Evolutionary conservation across 2,888 invertebrate genomes (phyloP).

Genomic region (Strigamia crassipes): DNA sequence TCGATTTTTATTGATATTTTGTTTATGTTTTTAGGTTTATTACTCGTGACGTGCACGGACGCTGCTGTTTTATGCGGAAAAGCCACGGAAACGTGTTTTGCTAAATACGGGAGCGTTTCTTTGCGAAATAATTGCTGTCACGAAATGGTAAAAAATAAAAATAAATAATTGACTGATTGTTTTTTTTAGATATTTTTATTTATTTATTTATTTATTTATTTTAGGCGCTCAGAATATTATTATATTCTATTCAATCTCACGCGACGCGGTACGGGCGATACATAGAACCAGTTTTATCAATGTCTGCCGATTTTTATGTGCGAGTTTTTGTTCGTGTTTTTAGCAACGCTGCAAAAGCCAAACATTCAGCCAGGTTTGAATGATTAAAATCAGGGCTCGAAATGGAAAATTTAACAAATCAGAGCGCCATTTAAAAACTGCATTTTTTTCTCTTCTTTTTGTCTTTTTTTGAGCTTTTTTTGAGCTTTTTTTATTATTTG

Average conservation of each 20-base stretch:
- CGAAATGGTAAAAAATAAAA: slow-evolving; percentile 75
- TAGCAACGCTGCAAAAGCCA: slow-evolving; percentile 80
- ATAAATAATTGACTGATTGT: too few relatives aligned
- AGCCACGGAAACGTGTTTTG: slow-evolving; percentile 87
- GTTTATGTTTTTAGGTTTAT: slow-evolving; percentile 69
- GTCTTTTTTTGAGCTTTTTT: too few relatives aligned
- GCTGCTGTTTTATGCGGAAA: slow-evolving; percentile 90
- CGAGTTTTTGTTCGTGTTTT: slow-evolving; percentile 86
- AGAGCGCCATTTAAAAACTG: too few relatives aligned
- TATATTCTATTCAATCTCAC: slow-evolving; percentile 86
- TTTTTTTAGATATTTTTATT: slow-evolving; percentile 9
- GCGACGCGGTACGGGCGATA: slow-evolving; percentile 92
- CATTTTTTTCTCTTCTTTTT: too few relatives aligned
- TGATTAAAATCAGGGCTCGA: too few relatives aligned
- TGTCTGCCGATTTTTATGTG: slow-evolving; percentile 96
- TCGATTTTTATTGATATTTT: not conserved
- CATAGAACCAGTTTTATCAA: slow-evolving; percentile 84
- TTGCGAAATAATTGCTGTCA: slow-evolving; percentile 85
- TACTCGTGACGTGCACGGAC: slow-evolving; percentile 96
- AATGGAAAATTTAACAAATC: too few relatives aligned
- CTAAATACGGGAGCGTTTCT: slow-evolving; percentile 91
- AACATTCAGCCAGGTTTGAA: slow-evolving; percentile 76
- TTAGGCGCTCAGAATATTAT: slow-evolving; percentile 86
- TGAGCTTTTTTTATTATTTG: too few relatives aligned
- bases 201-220: slow-evolving; percentile 53